phyloP scores from a whole-genome alignment of 1,140 invertebrate species.

The Steinernema feltiae region DNA sequence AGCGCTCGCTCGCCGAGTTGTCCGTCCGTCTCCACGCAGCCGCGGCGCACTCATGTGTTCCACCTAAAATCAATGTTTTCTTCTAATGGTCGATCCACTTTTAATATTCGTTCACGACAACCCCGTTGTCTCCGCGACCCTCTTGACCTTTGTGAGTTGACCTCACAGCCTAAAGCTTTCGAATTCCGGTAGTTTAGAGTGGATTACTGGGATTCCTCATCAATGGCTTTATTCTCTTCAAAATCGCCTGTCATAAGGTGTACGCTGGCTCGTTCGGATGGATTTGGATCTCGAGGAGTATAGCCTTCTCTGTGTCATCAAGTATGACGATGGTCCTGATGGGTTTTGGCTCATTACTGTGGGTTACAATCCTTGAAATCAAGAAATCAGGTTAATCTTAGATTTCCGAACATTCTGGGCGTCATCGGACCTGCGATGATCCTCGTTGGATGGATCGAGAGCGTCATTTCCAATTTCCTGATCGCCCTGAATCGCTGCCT shows the following conservation, averaged over 20 bases:
- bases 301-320: neutral
- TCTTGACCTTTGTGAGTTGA: neutral
- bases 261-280: neutral
- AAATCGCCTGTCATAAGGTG: neutral
- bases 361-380: neutral
- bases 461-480: neutral
- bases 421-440: neutral
- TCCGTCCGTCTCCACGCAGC: too few species aligned
- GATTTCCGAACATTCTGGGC: neutral
- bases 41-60: too few species aligned
- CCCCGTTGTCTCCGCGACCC: neutral
- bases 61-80: neutral
- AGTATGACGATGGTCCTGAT: neutral
- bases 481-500: neutral
- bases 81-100: constrained; percentile 1
- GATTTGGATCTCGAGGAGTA: neutral
- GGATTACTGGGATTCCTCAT: neutral
- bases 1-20: too few species aligned
- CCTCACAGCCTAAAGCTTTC: neutral
- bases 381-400: neutral
- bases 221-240: neutral
- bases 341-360: neutral
- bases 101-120: neutral
- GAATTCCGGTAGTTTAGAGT: neutral
- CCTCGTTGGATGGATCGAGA: neutral